These are phyloP conservation scores for Scomber colias DNA, from an alignment of 2,113 vertebrate species.

Conservation along the genomic window DNA sequence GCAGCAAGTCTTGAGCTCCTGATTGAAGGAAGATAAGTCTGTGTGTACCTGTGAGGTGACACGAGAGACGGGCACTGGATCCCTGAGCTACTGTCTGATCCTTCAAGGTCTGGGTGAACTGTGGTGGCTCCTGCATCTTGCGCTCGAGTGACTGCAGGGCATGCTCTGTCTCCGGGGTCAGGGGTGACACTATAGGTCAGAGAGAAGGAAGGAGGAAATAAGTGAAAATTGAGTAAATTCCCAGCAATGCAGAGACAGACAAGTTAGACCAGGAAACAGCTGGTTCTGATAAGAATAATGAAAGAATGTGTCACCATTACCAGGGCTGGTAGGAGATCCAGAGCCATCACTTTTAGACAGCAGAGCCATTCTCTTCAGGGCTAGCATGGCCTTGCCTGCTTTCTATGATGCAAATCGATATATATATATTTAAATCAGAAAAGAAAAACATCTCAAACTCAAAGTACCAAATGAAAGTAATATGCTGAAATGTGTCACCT, in stretches of 20 bases:
- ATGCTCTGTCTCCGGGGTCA: conserved; percentile 74
- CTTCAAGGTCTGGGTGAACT: conserved; percentile 65
- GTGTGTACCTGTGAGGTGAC: conserved; percentile 77
- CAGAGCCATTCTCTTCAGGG: conserved; percentile 88
- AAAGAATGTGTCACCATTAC: conserved; percentile 61
- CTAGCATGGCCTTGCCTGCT: conserved; percentile 91
- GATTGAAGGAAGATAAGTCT: not conserved
- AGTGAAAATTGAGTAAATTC: not conserved
- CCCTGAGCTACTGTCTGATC: conserved; percentile 71
- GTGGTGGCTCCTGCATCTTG: conserved; percentile 73
- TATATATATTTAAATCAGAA: not conserved
- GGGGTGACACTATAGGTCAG: conserved; percentile 46
- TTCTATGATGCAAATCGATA: conserved; percentile 79
- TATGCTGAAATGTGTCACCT: conserved; percentile 76
- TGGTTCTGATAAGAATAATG: not conserved
- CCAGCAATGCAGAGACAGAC: not conserved
- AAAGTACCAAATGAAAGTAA: not conserved
- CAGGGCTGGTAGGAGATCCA: conserved; percentile 44
- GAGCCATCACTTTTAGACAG: conserved; percentile 80
- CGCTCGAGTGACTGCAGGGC: conserved; percentile 75
- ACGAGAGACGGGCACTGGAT: conserved; percentile 73
- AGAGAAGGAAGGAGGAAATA: not conserved
- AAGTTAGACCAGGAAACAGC: conserved; percentile 2
- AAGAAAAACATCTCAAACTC: not conserved
- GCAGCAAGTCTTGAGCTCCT: not conserved